Evolutionary conservation across 2,888 invertebrate genomes (phyloP), one percentile per base, ranked within the genome.

Genomic region (Macaria notata): DNA sequence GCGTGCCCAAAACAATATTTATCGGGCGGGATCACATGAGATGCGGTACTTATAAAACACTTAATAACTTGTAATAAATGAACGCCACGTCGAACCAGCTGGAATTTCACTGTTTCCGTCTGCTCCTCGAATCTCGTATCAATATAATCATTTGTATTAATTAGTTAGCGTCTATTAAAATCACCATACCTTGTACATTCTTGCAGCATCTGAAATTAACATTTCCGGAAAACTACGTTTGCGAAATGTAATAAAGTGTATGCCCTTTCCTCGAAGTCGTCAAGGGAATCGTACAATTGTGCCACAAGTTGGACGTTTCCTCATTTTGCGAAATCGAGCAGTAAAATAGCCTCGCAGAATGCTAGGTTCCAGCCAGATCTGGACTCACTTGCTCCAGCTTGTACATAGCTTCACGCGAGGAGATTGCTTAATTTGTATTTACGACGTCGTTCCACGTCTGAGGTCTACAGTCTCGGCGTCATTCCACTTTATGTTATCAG

Each of bases 1-100:
- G 62, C 59, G 77, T 83, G 82, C 82, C 84, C 81, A 79, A 72
- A 76, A 71, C 64, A 68, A 78, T 76, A 79, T 78, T 76, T 73
- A 75, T 76, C 68, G 63, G 66, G 66, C 55, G 63, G 59, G 63
- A 73, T 71, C 64, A 67, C 73, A 71, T 68, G 62, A 54, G 62
- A 68, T 63, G 61, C 62, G 60, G 62, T 65, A 66, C 67, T 68
- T 66, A 68, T 45, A 56, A 58, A 56, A 57, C 49, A 48, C 41
- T 60, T 60, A 51, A 57, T 38, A 38, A 30, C 45, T 19, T 19
- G 19, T 19, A 19, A 19, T 19, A 19, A 49, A 46, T 49, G 41
- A 49, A 49, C 46, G 50, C 30, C 29, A 46, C 43, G 50, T 43
- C 46, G 50, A 9, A 31, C 31, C 42, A 36, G 5, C 7, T 36